Conservation (phyloP, 2,888 invertebrate species). For the Amaurobius ferox region DNA sequence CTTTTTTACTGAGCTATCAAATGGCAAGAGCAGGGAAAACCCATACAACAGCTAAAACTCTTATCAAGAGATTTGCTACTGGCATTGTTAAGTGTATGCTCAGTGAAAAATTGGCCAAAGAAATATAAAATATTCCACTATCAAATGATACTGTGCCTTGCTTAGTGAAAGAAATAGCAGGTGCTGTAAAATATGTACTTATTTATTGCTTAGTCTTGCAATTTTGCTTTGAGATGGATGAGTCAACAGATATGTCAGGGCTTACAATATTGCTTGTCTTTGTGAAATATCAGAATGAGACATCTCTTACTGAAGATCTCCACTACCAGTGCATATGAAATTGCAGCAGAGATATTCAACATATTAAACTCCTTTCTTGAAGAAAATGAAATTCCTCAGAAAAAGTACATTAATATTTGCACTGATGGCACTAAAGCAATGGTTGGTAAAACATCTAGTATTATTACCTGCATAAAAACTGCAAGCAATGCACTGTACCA, state of each 20-base stretch:
- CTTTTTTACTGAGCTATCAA: background rate
- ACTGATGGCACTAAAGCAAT: constrained; percentile 29
- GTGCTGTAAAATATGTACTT: background rate
- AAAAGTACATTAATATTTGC: constrained; percentile 23
- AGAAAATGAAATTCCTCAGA: background rate
- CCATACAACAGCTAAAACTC: background rate
- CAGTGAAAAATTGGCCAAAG: constrained; percentile 10
- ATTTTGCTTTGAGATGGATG: constrained; percentile 18
- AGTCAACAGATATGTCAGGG: constrained; percentile 15
- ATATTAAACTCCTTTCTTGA: constrained; percentile 7
- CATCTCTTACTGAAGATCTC: background rate
- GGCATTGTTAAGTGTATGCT: background rate
- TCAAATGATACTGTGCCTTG: constrained; percentile 10
- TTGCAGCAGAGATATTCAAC: background rate
- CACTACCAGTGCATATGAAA: background rate
- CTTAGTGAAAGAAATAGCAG: background rate
- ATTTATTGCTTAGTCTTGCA: constrained; percentile 4
- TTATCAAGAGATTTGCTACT: background rate
- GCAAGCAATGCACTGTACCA: constrained; percentile 3
- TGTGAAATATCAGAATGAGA: background rate
- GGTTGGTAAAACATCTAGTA: background rate
- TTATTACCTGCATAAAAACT: background rate
- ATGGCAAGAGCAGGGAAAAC: background rate
- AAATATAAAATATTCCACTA: background rate
- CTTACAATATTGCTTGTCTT: constrained; percentile 7